A percentile compares a stretch with the other conserved stretches of the same genome.
Conservation (phyloP, 2,888 invertebrate genomes). For the Drosophila meridionalis region DNA sequence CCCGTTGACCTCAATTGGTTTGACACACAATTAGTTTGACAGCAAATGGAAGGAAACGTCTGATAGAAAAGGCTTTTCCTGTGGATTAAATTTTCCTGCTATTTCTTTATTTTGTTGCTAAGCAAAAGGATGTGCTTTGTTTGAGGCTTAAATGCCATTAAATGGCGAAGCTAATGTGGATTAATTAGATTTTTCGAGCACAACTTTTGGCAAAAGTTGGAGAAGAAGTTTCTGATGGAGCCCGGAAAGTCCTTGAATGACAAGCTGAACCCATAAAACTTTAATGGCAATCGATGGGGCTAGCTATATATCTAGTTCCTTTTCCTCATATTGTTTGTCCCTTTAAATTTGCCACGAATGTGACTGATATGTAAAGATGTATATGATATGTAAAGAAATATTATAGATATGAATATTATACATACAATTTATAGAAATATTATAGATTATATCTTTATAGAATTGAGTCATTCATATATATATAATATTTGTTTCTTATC, state of each 20-base stretch:
- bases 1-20: background rate
- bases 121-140: background rate
- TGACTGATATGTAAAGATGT: no score
- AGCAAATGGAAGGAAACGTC: background rate
- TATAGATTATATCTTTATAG: no score
- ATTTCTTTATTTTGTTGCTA: background rate
- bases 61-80: background rate
- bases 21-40: background rate
- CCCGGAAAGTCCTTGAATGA: background rate
- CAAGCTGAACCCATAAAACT: background rate
- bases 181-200: background rate
- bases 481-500: no score
- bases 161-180: background rate
- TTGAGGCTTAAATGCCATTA: background rate
- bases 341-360: background rate
- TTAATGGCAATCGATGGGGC: background rate
- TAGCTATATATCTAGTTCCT: no score
- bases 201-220: background rate
- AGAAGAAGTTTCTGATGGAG: background rate
- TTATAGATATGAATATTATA: no score
- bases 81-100: no score
- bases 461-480: no score
- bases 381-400: no score
- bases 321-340: background rate
- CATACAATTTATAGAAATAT: no score